Evolutionary conservation across 1,140 invertebrate genomes (phyloP).

Genomic region (Zaprionus tsacasi): DNA sequence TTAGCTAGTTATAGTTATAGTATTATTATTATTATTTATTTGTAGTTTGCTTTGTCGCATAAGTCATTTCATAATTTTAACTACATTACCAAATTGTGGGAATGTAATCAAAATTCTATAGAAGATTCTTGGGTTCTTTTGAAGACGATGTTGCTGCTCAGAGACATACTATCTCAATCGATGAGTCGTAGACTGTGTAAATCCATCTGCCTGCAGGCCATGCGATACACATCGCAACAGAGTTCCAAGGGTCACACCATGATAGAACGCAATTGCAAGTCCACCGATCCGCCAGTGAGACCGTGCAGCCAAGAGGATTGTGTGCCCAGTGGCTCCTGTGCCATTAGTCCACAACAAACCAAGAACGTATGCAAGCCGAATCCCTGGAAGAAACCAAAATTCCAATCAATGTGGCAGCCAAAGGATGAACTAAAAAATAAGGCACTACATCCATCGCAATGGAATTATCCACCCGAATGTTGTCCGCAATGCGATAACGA

Average conservation of each 20-base stretch:
- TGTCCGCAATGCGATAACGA: conserved; percentile 34
- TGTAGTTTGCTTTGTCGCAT: background rate
- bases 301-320: conserved; percentile 32
- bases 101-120: background rate
- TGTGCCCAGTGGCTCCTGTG: background rate
- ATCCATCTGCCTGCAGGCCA: background rate
- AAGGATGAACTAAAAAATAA: background rate
- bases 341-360: no score
- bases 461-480: conserved; percentile 46
- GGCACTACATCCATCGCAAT: background rate
- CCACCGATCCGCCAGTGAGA: conserved; percentile 10
- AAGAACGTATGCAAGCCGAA: background rate
- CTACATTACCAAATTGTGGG: background rate
- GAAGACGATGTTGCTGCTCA: background rate
- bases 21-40: background rate
- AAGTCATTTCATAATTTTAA: background rate
- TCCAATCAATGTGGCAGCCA: conserved; percentile 44
- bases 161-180: background rate
- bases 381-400: background rate
- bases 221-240: background rate
- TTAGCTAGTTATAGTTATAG: no score
- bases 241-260: background rate
- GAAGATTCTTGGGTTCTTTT: background rate
- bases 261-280: conserved; percentile 1
- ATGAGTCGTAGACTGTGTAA: background rate